These are phyloP conservation scores for Desmodus rotundus DNA, from an alignment of 2,113 vertebrate genomes.

Conservation along the genomic window DNA sequence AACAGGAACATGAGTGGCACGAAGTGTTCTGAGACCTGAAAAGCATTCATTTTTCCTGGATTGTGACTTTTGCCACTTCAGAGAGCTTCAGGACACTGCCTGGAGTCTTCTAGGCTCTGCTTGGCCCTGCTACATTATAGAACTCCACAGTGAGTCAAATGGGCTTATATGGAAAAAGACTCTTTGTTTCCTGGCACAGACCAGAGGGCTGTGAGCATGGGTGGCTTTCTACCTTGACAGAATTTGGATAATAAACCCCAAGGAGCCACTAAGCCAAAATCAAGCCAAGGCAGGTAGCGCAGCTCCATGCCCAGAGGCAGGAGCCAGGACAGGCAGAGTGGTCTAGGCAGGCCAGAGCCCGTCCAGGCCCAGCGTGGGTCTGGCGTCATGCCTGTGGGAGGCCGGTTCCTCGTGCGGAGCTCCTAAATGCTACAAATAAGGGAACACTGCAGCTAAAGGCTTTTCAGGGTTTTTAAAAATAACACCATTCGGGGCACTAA, in stretches of 20 bases:
- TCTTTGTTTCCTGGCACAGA: background rate
- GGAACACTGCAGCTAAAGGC: background rate
- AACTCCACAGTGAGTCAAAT: background rate
- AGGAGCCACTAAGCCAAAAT: background rate
- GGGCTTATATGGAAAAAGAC: background rate
- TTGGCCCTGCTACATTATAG: accelerated
- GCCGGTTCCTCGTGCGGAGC: background rate
- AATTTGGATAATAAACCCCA: background rate
- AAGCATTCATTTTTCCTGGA: accelerated
- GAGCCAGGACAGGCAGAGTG: background rate
- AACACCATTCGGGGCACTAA: background rate
- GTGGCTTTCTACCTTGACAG: background rate
- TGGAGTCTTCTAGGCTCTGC: background rate
- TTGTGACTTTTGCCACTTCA: background rate
- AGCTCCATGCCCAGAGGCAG: background rate
- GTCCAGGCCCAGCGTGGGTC: background rate
- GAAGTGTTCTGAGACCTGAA: background rate
- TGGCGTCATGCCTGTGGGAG: background rate
- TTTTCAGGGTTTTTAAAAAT: background rate
- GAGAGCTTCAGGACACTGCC: accelerated
- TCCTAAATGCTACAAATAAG: slow-evolving; percentile 51
- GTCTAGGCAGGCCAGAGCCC: slow-evolving; percentile 10
- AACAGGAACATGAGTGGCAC: accelerated
- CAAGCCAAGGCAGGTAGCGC: slow-evolving; percentile 44
- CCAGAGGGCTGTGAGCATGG: background rate